A percentile compares a stretch with the other conserved stretches of the same genome.
Evolutionary conservation across 2,797 vertebrate species (phyloP).

Genomic region (Argentina silus): DNA sequence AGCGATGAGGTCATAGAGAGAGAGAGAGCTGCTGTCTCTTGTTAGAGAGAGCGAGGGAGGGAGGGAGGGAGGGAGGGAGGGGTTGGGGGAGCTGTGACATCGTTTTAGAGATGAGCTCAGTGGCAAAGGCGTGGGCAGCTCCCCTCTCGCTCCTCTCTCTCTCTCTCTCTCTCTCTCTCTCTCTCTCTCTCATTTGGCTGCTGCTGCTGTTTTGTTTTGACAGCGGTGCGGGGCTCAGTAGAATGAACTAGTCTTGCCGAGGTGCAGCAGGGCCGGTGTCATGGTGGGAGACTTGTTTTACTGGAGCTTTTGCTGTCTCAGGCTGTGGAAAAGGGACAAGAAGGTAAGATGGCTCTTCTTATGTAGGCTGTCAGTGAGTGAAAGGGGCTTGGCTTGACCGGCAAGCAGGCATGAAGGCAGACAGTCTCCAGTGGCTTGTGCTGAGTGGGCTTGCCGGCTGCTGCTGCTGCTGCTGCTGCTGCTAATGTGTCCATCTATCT

Average conservation of each 20-base stretch:
- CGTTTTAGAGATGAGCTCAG: constrained; percentile 80
- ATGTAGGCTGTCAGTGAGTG: constrained; percentile 19
- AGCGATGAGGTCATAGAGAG: constrained; percentile 73
- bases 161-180: constrained; percentile 31
- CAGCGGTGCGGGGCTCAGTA: constrained; percentile 44
- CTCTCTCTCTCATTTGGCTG: constrained; percentile 43
- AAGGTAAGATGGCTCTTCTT: constrained; percentile 71
- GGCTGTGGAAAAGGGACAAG: constrained; percentile 79
- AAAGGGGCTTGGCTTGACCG: constrained; percentile 38
- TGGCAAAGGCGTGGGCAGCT: constrained; percentile 70
- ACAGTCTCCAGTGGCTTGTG: constrained; percentile 23
- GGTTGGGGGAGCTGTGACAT: constrained; percentile 60
- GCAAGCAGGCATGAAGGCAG: constrained; percentile 9
- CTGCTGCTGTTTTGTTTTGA: constrained; percentile 70
- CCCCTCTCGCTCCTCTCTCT: constrained; percentile 33
- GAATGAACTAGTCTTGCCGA: constrained; percentile 20
- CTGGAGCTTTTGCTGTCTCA: constrained; percentile 84
- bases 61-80: constrained; percentile 13
- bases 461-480: constrained; percentile 21
- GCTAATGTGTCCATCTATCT: constrained; percentile 26
- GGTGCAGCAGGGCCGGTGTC: constrained; percentile 60
- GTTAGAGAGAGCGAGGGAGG: constrained; percentile 8
- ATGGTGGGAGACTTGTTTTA: constrained; percentile 81
- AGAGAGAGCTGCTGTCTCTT: constrained; percentile 7
- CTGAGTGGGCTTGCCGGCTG: constrained; percentile 13